Percentiles rank a stretch among this genome's conserved stretches.
Evolutionary conservation across 53 echinoderm and acorn worm species (phyloP).

Genomic region (Temnopleurus reevesii): DNA sequence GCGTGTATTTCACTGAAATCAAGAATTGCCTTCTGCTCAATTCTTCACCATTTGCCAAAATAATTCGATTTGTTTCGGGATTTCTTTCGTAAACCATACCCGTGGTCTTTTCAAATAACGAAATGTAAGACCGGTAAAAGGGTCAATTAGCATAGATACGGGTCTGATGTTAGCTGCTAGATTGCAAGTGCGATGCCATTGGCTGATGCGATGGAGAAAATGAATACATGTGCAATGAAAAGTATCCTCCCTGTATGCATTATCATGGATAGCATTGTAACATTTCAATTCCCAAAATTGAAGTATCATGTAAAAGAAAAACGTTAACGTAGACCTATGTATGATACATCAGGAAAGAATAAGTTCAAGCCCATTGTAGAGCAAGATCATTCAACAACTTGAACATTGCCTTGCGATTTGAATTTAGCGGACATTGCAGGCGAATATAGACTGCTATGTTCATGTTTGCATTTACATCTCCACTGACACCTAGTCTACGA

Average conservation of each 20-base stretch:
- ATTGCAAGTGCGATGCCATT: constrained; percentile 23
- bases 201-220: neutral
- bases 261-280: too few species aligned
- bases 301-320: too few species aligned
- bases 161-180: neutral
- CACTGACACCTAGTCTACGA: too few species aligned
- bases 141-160: constrained; percentile 56
- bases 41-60: constrained; percentile 3
- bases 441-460: too few species aligned
- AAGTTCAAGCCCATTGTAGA: too few species aligned
- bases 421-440: too few species aligned
- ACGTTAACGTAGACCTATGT: too few species aligned
- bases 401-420: too few species aligned
- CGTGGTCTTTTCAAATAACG: constrained; percentile 43
- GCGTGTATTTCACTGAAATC: constrained; percentile 15
- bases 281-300: too few species aligned
- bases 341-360: too few species aligned
- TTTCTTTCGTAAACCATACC: constrained; percentile 31
- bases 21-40: constrained; percentile 24
- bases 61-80: constrained; percentile 53
- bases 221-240: neutral
- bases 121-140: constrained; percentile 35
- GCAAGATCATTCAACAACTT: too few species aligned
- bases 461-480: too few species aligned
- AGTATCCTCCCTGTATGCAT: neutral